These are phyloP conservation scores for Distichodus sexfasciatus DNA, from an alignment of 2,797 vertebrate species.

Conservation along the genomic window DNA sequence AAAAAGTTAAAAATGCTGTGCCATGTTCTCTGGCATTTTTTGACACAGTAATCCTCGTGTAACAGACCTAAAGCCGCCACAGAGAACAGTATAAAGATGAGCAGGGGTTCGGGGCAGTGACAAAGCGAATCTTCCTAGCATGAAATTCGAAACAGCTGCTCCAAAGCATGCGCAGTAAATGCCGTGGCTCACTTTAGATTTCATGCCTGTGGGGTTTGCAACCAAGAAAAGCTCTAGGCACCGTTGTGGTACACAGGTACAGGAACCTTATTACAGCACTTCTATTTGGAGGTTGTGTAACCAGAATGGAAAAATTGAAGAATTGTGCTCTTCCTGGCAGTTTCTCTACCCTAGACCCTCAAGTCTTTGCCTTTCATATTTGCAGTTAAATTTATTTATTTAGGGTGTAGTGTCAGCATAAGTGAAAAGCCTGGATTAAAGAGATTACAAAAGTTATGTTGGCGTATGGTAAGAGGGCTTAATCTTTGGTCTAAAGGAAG, in stretches of 20 bases:
- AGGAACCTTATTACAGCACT: background rate
- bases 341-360: too few relatives aligned
- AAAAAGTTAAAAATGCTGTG: background rate
- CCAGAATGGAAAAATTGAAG: too few relatives aligned
- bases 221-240: background rate
- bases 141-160: background rate
- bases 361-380: too few relatives aligned
- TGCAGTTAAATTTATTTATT: too few relatives aligned
- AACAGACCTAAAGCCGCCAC: background rate
- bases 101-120: background rate
- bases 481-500: too few relatives aligned
- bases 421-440: too few relatives aligned
- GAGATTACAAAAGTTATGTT: too few relatives aligned
- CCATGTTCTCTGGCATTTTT: background rate
- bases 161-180: background rate
- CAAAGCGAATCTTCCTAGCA: background rate
- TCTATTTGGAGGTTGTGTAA: too few relatives aligned
- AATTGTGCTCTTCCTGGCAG: too few relatives aligned
- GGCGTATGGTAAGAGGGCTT: too few relatives aligned
- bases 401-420: too few relatives aligned
- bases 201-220: background rate
- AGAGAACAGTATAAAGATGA: background rate
- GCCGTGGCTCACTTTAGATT: too few relatives aligned
- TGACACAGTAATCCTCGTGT: background rate
- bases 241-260: background rate